Percentiles rank a stretch among this genome's conserved stretches.
Conservation (phyloP, 2,888 invertebrate species). For the Limnephilus lunatus region DNA sequence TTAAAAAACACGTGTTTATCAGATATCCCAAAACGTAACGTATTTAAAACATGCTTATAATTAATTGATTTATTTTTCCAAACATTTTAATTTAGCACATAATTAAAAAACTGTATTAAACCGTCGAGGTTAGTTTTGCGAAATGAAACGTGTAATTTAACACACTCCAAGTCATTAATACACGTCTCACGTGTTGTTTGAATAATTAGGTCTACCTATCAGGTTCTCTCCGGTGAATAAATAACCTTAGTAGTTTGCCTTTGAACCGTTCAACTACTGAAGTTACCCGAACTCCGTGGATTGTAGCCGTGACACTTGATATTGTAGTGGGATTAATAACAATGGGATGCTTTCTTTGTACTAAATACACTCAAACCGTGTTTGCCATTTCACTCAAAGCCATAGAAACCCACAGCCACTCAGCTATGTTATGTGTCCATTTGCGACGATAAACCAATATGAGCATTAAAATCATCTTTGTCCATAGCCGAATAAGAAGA, state of each 20-base stretch:
- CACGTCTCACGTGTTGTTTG: constrained; percentile 5
- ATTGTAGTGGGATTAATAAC: constrained; percentile 2
- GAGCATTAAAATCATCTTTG: not conserved
- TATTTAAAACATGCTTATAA: too few relatives aligned
- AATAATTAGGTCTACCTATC: not conserved
- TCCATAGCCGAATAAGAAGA: not conserved
- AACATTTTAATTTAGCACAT: not conserved
- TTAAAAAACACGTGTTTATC: not conserved
- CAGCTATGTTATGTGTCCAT: not conserved
- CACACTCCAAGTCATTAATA: not conserved
- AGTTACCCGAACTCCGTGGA: not conserved
- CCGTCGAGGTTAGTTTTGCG: not conserved
- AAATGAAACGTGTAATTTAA: not conserved
- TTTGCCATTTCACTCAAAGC: not conserved
- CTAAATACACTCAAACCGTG: not conserved
- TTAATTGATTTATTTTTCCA: not conserved
- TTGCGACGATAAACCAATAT: not conserved
- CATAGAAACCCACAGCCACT: not conserved
- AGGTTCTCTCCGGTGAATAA: not conserved
- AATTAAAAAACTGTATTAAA: not conserved
- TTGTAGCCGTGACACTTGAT: constrained; percentile 2
- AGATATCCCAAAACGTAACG: not conserved
- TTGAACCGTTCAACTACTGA: not conserved
- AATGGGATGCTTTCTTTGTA: not conserved
- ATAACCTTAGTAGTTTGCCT: not conserved